These are phyloP conservation scores for Lasioglossum figueresi DNA, from an alignment of 2,888 invertebrate genomes.

Conservation along the genomic window DNA sequence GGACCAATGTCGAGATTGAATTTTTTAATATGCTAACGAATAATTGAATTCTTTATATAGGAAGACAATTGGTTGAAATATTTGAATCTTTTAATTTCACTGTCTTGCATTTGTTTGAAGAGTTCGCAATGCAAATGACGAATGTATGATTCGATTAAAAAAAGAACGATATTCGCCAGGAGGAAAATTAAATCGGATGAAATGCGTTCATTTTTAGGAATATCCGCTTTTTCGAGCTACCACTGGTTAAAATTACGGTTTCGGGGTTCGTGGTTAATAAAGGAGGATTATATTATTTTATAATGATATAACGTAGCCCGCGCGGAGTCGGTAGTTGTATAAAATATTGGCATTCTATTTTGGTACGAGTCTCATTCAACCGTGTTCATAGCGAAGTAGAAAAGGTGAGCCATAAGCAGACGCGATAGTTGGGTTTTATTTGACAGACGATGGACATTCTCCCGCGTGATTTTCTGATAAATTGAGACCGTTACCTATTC, in stretches of 20 bases:
- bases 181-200: background rate
- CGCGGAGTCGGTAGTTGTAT: background rate
- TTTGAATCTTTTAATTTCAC: background rate
- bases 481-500: background rate
- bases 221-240: background rate
- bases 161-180: background rate
- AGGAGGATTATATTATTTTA: background rate
- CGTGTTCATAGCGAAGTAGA: background rate
- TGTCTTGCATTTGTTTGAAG: background rate
- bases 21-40: background rate
- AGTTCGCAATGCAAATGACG: background rate
- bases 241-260: background rate
- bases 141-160: background rate
- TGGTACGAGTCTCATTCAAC: background rate
- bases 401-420: background rate
- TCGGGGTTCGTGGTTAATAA: background rate
- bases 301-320: background rate
- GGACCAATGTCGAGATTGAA: background rate
- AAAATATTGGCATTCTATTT: background rate
- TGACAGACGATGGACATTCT: background rate
- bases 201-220: background rate
- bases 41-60: background rate
- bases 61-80: background rate
- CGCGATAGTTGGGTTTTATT: background rate
- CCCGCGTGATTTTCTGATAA: background rate